Conservation (phyloP, 2,797 vertebrate genomes). For the Nannoperca obscura region DNA sequence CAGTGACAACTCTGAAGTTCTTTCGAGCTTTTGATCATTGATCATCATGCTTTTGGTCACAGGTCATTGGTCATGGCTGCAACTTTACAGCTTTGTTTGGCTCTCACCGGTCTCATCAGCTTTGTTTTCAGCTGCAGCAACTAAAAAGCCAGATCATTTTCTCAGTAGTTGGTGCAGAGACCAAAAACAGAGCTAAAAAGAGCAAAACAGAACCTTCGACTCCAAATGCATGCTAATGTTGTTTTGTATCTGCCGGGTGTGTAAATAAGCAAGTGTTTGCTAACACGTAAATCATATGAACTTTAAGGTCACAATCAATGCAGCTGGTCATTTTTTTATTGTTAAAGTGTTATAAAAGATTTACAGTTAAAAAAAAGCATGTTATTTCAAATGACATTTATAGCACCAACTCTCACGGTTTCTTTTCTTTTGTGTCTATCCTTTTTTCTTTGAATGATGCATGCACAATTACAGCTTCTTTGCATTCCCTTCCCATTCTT, state of each 20-base stretch:
- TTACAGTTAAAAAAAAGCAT: not conserved
- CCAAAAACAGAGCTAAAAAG: not conserved
- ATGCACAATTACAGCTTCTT: not conserved
- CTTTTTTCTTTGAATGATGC: not conserved
- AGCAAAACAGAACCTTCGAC: not conserved
- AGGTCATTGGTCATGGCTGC: not conserved
- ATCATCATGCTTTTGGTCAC: no score
- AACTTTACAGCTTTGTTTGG: not conserved
- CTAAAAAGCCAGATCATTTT: not conserved
- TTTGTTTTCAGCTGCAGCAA: not conserved
- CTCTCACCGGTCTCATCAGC: not conserved
- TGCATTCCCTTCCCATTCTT: slow-evolving; percentile 10
- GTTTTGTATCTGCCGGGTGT: not conserved
- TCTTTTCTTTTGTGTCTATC: not conserved
- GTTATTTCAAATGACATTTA: not conserved
- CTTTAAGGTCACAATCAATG: not conserved
- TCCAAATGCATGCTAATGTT: not conserved
- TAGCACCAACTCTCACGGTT: not conserved
- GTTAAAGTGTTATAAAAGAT: not conserved
- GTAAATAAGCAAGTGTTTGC: not conserved
- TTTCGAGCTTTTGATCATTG: not conserved
- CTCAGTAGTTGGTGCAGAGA: not conserved
- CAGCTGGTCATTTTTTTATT: not conserved
- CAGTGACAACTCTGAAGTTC: not conserved
- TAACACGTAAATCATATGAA: no score